Percentiles rank a stretch among this genome's conserved stretches.
Evolutionary conservation across 2,113 vertebrate genomes (phyloP).

Genomic region (Eurystomus gularis): DNA sequence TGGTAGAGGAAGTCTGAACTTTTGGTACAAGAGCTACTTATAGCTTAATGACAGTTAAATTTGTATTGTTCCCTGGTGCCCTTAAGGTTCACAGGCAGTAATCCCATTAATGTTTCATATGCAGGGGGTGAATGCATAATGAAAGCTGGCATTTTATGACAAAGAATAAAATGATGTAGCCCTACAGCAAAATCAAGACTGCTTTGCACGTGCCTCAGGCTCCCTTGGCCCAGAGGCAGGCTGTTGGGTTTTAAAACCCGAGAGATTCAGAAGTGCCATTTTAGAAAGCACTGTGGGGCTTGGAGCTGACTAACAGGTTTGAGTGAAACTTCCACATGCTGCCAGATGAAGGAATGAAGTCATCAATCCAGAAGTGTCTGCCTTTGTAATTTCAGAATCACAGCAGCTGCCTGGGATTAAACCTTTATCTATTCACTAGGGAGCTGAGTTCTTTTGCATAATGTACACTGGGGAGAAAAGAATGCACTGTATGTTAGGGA

Average conservation of each 20-base stretch:
- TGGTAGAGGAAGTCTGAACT: background rate
- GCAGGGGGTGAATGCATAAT: background rate
- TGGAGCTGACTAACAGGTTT: background rate
- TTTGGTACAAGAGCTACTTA: background rate
- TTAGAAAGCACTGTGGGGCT: background rate
- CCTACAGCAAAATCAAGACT: background rate
- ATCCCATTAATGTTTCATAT: background rate
- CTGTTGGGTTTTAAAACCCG: background rate
- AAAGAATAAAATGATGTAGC: background rate
- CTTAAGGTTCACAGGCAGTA: background rate
- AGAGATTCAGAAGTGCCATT: background rate
- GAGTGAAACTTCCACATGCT: background rate
- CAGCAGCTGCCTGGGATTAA: background rate
- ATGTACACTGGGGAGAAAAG: background rate
- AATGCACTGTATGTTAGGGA: background rate
- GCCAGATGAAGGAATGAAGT: background rate
- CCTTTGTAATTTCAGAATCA: background rate
- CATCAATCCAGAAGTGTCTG: background rate
- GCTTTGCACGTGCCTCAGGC: background rate
- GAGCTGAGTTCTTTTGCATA: background rate
- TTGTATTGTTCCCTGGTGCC: background rate
- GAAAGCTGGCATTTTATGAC: background rate
- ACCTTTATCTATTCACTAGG: background rate
- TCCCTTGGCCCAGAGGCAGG: background rate
- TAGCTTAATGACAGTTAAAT: background rate